Evolutionary conservation across 2,888 invertebrate species (phyloP), one percentile per base, ranked within the genome.

Genomic region (Leucophenga montana): DNA sequence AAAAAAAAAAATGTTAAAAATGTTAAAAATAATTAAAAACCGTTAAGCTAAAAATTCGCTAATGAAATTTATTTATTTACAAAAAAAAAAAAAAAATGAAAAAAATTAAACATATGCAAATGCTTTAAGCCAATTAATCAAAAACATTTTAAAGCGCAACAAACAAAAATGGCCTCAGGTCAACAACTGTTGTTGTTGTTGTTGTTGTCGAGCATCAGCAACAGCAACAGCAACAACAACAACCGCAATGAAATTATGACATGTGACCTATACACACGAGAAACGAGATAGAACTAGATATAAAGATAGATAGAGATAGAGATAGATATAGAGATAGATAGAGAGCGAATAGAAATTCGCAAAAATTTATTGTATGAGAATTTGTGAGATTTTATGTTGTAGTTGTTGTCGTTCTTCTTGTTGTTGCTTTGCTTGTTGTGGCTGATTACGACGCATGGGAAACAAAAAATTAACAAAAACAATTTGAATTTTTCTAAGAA

Each of bases 51-150:
- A 18, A 46, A 18, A 44, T 5, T 39, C 18, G 48, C 62, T 39
- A 44, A 22, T 1, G n/a, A 56, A 72, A 67, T 75, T 75, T 72
- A 72, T 77, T 73, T 72, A 75, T 69, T 69, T 59, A n/a, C n/a
- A 50, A 56, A 65, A 62, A 66, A 66, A 53, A 46, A 33, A 39
- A 57, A 59, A 27, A 22, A 48, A n/a, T 53, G 48, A 4, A 57
- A 48, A 20, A 50, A 3, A 27, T 13, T 56, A 61, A 68, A 33
- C 22, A 44, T 22, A 39, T 31, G 50, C 69, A 65, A 67, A 62
- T 61, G 9, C 11, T 74, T 46, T 71, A 54, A 66, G 71, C 64
- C 72, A 71, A 75, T 76, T 72, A 75, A 75, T 73, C 73, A 72
- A 22, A n/a, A 18, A 68, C 50, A 59, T 31, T 67, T 67, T 46